Base-by-base conservation (phyloP, 2,113 vertebrate genomes). In the Sturnira hondurensis region DNA sequence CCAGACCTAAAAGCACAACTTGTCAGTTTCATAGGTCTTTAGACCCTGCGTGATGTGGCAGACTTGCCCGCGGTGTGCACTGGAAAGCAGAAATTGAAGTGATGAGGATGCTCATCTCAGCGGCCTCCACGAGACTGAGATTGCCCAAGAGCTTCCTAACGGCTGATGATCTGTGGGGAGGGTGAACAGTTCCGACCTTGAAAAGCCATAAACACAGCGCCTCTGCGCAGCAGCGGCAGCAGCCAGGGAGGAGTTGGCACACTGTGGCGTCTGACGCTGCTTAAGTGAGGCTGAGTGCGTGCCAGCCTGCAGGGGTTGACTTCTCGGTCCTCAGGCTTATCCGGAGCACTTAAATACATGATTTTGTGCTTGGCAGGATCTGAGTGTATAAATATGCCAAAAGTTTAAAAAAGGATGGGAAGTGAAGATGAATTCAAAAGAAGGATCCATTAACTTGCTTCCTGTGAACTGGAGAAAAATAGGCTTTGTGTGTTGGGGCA, bases 401-500 rank as follows among this genome's bases (percentile, higher is more conserved):
- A 74, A 70, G 16, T 13, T 20, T 22, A 38, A 54, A 45, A 58
- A 54, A n/a, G 4, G 10, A 15, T 50, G 13, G 20, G 36, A 61
- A 36, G 52, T 65, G 47, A 82, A 78, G 45, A 1, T 58, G n/a
- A 7, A 5, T 17, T 36, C n/a, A 4, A 63, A 71, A 36, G 36
- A 22, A 0, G 4, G 26, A 7, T 17, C 28, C 13, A 15, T 41
- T 54, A 1, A 36, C 19, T 71, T 22, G 19, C 45, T 68, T 20
- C 11, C 61, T 0, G 4, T 38, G 47, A 56, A 2, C 43, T 45
- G 11, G 61, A 83, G 43, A 26, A 82, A 82, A 45, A 36, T 11
- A 17, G 43, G 8, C 38, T 17, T 1, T 2, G 0, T 33, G 10
- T 12, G n/a, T 10, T 36, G 22, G 33, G 12, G 28, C 4, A 28